phyloP scores from a whole-genome alignment of 1,140 invertebrate genomes.

The Drosophila lowei region DNA sequence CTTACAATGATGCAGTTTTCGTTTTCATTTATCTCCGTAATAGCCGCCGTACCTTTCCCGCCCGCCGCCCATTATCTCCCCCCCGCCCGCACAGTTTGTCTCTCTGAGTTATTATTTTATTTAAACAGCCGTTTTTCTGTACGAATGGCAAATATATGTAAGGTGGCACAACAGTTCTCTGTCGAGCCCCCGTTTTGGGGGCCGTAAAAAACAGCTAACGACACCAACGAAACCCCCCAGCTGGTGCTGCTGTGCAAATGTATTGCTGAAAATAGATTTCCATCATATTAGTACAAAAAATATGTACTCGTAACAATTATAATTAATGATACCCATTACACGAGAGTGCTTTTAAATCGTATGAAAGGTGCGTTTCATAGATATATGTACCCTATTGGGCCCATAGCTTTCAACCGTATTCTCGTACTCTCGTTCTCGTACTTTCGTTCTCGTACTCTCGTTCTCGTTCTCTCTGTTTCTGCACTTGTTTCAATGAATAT shows the following conservation, averaged over 20 bases:
- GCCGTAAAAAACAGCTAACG: slow-evolving; percentile 7
- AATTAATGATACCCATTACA: no score
- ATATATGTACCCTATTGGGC: no score
- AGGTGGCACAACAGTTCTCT: slow-evolving; percentile 14
- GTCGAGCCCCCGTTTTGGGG: no score
- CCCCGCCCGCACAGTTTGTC: no score
- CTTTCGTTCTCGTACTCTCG: no score
- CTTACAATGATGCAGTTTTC: slow-evolving; percentile 23
- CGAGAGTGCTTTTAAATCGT: no score
- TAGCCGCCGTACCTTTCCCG: not conserved
- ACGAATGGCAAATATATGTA: slow-evolving; percentile 17
- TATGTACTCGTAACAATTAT: not conserved
- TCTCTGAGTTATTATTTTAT: slow-evolving; percentile 30
- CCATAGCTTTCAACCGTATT: not conserved
- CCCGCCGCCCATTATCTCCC: not conserved
- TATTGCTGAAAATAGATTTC: slow-evolving; percentile 14
- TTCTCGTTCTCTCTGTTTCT: no score
- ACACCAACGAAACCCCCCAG: not conserved
- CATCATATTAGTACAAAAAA: slow-evolving; percentile 5
- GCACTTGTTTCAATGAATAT: no score
- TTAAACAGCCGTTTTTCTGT: slow-evolving; percentile 39
- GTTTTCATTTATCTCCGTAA: slow-evolving; percentile 33
- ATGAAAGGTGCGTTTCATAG: not conserved
- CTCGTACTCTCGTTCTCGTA: no score
- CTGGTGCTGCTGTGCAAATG: slow-evolving; percentile 12